Evolutionary conservation across 2,797 vertebrate genomes (phyloP).

Genomic region (Pangasius macronema): DNA sequence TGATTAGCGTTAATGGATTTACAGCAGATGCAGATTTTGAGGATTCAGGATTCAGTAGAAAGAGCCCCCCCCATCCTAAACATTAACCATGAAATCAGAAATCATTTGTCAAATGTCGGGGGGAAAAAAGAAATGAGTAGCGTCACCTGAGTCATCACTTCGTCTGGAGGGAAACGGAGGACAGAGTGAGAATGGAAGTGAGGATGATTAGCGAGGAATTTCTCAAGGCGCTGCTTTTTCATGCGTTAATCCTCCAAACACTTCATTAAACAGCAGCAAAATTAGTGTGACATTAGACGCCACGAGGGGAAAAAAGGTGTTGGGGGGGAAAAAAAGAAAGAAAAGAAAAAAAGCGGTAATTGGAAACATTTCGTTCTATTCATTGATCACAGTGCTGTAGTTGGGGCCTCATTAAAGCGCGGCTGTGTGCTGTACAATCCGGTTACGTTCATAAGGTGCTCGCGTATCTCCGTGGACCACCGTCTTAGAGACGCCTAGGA

Average conservation of each 20-base stretch:
- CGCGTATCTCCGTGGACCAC: background rate
- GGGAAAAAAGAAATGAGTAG: background rate
- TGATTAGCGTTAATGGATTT: background rate
- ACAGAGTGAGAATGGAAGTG: slow-evolving; percentile 26
- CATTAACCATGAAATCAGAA: background rate
- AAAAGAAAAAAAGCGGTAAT: slow-evolving; percentile 16
- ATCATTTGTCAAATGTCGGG: background rate
- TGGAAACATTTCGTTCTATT: slow-evolving; percentile 34
- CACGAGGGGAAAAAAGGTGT: background rate
- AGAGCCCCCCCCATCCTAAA: background rate
- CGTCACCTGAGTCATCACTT: slow-evolving; percentile 17
- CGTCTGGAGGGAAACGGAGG: background rate
- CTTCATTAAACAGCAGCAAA: slow-evolving; percentile 46
- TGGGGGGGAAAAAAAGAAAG: background rate
- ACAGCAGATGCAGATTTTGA: background rate
- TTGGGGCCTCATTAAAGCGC: slow-evolving; percentile 3
- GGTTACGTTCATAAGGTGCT: background rate
- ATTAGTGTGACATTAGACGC: slow-evolving; percentile 45
- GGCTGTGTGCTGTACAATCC: background rate
- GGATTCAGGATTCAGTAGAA: background rate
- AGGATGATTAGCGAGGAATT: slow-evolving; percentile 40
- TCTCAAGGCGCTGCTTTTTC: slow-evolving; percentile 31
- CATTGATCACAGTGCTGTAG: slow-evolving; percentile 15
- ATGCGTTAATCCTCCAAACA: slow-evolving; percentile 58
- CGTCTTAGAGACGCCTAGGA: background rate